phyloP scores from a whole-genome alignment of 2,113 vertebrate species.

The Tylochromis polylepis region DNA sequence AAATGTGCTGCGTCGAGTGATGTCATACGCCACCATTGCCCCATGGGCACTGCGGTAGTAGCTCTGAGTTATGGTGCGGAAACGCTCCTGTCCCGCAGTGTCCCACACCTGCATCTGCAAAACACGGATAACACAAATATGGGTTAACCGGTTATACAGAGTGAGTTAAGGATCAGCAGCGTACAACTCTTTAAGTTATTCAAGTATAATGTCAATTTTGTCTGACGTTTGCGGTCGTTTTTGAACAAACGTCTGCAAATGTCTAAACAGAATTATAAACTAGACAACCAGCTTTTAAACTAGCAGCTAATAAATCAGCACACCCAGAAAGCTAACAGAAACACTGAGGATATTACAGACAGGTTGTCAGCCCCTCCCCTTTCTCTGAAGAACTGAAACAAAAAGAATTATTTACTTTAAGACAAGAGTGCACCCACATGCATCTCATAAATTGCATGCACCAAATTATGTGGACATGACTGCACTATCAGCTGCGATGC shows the following conservation, averaged over 20 bases:
- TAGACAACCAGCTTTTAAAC: neutral
- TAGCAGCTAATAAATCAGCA: neutral
- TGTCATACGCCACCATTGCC: slow-evolving; percentile 93
- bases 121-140: neutral
- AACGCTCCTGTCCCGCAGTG: slow-evolving; percentile 94
- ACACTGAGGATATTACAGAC: neutral
- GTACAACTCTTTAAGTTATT: neutral
- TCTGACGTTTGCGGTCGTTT: neutral
- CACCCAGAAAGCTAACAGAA: slow-evolving; percentile 52
- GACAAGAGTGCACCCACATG: neutral
- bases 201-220: neutral
- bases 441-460: neutral
- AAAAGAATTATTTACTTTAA: neutral
- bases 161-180: neutral
- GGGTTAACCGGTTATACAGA: neutral
- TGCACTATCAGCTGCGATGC: neutral
- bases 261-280: neutral
- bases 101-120: slow-evolving; percentile 96
- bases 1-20: slow-evolving; percentile 86
- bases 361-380: neutral
- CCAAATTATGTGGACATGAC: neutral
- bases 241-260: neutral
- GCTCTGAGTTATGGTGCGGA: slow-evolving; percentile 95
- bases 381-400: neutral
- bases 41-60: slow-evolving; percentile 97